These are phyloP conservation scores for Margaritifera margaritifera DNA, from an alignment of 2,888 invertebrate genomes.

Conservation along the genomic window DNA sequence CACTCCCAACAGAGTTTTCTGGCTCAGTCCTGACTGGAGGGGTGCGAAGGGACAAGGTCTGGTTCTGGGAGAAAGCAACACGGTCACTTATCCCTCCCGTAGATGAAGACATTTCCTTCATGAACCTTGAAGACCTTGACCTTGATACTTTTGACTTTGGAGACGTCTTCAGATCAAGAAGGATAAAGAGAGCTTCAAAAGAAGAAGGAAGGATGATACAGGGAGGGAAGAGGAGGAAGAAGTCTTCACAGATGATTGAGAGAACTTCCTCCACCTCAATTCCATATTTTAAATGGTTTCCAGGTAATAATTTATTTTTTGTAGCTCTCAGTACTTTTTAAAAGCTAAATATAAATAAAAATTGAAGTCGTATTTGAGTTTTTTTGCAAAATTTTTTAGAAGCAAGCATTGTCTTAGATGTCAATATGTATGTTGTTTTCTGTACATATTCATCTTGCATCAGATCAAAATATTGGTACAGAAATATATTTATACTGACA, in stretches of 20 bases:
- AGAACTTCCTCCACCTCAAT: conserved; percentile 6
- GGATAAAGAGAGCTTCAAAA: background rate
- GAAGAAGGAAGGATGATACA: background rate
- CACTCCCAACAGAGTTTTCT: background rate
- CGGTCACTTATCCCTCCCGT: background rate
- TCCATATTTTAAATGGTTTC: conserved; percentile 38
- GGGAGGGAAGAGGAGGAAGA: background rate
- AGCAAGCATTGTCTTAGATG: no score
- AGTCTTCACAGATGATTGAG: background rate
- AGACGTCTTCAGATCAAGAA: background rate
- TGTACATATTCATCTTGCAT: no score
- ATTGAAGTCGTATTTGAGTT: no score
- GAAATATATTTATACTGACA: no score
- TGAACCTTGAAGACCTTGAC: background rate
- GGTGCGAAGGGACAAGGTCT: conserved; percentile 9
- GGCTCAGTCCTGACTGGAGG: conserved; percentile 20
- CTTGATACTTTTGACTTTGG: background rate
- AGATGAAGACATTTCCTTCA: no score
- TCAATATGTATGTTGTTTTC: no score
- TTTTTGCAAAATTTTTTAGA: no score
- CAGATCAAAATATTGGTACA: no score
- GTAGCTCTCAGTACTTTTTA: no score
- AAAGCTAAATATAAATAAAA: no score
- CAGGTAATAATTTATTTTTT: conserved; percentile 26
- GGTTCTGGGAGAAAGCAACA: conserved; percentile 28